Conservation (phyloP, 2,888 invertebrate genomes). For the Dynastes grantii region DNA sequence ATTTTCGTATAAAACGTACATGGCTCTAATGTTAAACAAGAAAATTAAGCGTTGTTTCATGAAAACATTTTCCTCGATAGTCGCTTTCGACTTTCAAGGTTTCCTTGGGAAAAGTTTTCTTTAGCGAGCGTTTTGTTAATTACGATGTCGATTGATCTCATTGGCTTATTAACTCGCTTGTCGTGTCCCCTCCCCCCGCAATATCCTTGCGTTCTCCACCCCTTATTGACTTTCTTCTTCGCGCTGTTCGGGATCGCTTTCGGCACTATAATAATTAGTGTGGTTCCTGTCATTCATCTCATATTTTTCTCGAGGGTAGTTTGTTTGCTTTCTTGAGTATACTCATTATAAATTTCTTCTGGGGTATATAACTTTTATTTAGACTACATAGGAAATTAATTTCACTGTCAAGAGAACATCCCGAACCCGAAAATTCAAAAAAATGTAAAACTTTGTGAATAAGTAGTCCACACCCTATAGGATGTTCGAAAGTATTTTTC, state of each 20-base stretch:
- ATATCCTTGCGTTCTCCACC: background rate
- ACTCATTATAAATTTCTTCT: constrained; percentile 8
- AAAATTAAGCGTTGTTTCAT: background rate
- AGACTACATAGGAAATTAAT: no score
- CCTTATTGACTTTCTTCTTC: background rate
- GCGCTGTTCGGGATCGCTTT: constrained; percentile 9
- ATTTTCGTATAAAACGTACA: no score
- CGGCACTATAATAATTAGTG: constrained; percentile 12
- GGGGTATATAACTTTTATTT: background rate
- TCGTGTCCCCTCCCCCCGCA: background rate
- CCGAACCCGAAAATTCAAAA: no score
- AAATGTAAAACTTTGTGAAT: no score
- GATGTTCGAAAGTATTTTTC: no score
- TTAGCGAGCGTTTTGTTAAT: constrained; percentile 38
- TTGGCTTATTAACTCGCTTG: constrained; percentile 40
- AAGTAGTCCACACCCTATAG: no score
- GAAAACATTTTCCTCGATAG: background rate
- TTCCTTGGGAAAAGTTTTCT: background rate
- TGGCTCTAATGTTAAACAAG: no score
- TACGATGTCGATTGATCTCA: constrained; percentile 42
- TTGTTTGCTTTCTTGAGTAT: background rate
- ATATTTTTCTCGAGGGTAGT: background rate
- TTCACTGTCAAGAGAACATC: no score
- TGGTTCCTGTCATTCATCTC: constrained; percentile 3
- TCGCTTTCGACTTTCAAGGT: constrained; percentile 14